These are phyloP conservation scores for Leptocoma aspasia DNA, from an alignment of 2,113 vertebrate genomes.

Conservation along the genomic window DNA sequence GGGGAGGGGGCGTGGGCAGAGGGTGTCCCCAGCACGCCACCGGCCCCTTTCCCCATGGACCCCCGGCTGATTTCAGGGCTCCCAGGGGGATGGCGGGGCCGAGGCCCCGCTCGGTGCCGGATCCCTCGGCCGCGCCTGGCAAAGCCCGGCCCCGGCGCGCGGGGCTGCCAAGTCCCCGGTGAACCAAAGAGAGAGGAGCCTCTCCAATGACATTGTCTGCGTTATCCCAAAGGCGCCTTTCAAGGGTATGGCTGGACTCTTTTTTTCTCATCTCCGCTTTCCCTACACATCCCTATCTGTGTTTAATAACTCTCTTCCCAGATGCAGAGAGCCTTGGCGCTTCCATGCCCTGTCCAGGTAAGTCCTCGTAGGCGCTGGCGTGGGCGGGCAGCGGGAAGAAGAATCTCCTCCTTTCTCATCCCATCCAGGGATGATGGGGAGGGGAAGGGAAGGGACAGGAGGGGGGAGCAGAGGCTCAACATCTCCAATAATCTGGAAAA, in stretches of 20 bases:
- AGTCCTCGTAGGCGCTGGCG: not conserved
- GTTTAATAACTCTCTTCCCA: not conserved
- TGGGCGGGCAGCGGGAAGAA: not conserved
- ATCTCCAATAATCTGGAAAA: not conserved
- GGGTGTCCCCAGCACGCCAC: not conserved
- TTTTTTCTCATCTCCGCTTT: not conserved
- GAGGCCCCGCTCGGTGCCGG: fast-evolving
- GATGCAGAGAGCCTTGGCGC: not conserved
- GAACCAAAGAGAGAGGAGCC: not conserved
- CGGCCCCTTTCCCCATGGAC: not conserved
- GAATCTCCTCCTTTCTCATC: not conserved
- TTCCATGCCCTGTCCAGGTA: not conserved
- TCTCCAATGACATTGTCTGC: not conserved
- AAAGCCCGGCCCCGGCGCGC: not conserved
- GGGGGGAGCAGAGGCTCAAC: not conserved
- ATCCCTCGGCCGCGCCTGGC: not conserved
- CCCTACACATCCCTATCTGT: not conserved
- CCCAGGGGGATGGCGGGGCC: not conserved
- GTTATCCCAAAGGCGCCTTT: not conserved
- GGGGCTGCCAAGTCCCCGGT: not conserved
- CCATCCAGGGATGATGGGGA: not conserved
- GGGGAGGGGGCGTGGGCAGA: fast-evolving
- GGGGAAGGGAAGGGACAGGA: not conserved
- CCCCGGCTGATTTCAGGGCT: not conserved
- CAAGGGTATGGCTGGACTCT: not conserved